Base-by-base conservation (phyloP, 2,797 vertebrate species). In the Phoeniculus purpureus region DNA sequence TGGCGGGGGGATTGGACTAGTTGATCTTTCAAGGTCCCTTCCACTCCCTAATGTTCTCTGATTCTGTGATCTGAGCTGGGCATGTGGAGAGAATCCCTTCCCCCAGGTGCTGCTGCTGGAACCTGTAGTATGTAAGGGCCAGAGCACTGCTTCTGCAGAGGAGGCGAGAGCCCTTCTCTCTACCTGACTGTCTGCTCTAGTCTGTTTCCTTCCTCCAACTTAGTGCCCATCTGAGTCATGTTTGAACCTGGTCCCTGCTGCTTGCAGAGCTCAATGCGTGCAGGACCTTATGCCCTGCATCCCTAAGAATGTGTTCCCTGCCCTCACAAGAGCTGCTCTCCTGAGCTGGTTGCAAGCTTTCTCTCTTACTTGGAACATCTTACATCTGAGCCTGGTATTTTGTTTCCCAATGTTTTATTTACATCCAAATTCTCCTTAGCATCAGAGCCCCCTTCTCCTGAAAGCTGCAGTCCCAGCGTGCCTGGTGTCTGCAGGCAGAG, bases 51-150 rank as follows among this genome's bases (percentile, higher is more conserved):
- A 37, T 37, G 37, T 37, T 37, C 37, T 37, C 9, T 37, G 37
- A 37, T 37, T 37, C 37, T 12, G 12, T 37, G 25, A 20, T 52
- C 40, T 50, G 48, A 79, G 34, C 56, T 54, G 52, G 31, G 45
- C 48, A 83, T 19, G 9, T 32, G 65, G 40, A 85, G 32, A 0
- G 0, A 72, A 25, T 66, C 52, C 55, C 17, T 75, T 73, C 7
- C 19, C 12, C 17, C 26, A 25, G 60, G 56, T 50, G 26, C 37
- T 87, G 78, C 43, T 55, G 55, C 32, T 51, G 70, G 60, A 87
- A 14, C 48, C 37, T 52, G 8, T 0, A 0, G 43, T 75, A 72
- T 0, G 0, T 17, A 54, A 81, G 32, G 14, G 51, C 13, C 6
- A 54, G 54, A 87, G 40, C 20, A 47, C 8, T 2, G 2, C 37